Base-by-base conservation (phyloP, 2,113 vertebrate genomes). In the Eurypyga helias region DNA sequence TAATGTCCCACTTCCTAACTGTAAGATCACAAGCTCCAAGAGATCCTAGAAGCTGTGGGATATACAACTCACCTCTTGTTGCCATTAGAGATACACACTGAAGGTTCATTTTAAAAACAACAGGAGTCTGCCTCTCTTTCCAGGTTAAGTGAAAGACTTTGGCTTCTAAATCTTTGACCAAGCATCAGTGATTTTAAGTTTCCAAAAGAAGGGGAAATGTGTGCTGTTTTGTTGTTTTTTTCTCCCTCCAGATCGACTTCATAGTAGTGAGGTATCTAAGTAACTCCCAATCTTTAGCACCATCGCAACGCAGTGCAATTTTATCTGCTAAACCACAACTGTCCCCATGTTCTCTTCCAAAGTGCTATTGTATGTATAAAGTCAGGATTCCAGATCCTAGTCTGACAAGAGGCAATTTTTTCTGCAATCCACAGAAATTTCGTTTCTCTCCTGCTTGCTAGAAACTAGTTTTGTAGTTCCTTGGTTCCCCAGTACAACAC, bases 331-430 rank as follows among this genome's bases (percentile, higher is more conserved):
- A 67, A 19, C 21, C 52, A 80, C 58, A 79, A 57, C 52, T 91
- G 60, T 46, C n/a, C n/a, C 46, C 38, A 31, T 51, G 15, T 65
- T 89, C 60, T 89, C 34, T 76, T 89, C 77, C 46, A 16, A 71
- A 90, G 77, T 11, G 4, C 29, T 64, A 36, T 67, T 71, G 78
- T 87, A 26, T 79, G 64, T 43, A 45, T 79, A 23, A 87, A 79
- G 18, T 46, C 86, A 52, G 60, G 33, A 52, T 43, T 91, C 34
- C 80, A 89, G 65, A n/a, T 55, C 55, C 51, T 84, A 51, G 17
- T 64, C 73, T 95, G 70, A 72, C 54, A 92, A 83, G 58, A 82
- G 15, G 60, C 38, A 83, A 51, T 81, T 86, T 92, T 90, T 46
- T 83, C 83, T 93, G 71, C 86, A 58, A 78, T 73, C 83, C 64